These are phyloP conservation scores for Pharmacophagus antenor DNA, from an alignment of 2,888 invertebrate species.

Conservation along the genomic window DNA sequence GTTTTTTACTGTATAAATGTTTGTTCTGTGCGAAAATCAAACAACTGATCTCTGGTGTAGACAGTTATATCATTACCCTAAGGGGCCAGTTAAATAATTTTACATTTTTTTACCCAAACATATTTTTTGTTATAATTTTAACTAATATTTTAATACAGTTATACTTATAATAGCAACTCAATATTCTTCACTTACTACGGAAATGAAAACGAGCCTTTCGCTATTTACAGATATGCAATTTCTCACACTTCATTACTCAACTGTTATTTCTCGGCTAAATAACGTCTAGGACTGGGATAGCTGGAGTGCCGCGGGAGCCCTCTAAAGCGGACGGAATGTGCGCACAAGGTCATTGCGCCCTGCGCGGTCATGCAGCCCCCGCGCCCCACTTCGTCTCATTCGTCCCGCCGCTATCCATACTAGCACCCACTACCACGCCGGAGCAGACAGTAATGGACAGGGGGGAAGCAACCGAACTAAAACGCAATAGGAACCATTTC, in stretches of 20 bases:
- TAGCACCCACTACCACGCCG: slow-evolving; percentile 64
- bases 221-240: slow-evolving; percentile 13
- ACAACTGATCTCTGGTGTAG: too few species aligned
- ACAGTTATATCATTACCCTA: too few species aligned
- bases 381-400: slow-evolving; percentile 42
- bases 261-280: slow-evolving; percentile 41
- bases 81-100: too few species aligned
- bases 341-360: slow-evolving; percentile 80
- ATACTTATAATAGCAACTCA: neutral
- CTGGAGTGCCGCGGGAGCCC: slow-evolving; percentile 64
- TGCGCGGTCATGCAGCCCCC: slow-evolving; percentile 78
- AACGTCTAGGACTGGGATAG: slow-evolving; percentile 55
- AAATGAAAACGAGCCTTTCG: slow-evolving; percentile 10
- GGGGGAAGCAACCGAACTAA: slow-evolving; percentile 65
- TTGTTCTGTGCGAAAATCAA: too few species aligned
- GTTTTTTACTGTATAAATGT: too few species aligned
- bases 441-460: slow-evolving; percentile 76
- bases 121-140: too few species aligned
- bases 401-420: slow-evolving; percentile 40
- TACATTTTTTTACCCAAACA: too few species aligned
- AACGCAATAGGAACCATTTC: slow-evolving; percentile 70
- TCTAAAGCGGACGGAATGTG: slow-evolving; percentile 68
- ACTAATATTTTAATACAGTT: too few species aligned
- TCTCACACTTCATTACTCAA: slow-evolving; percentile 28
- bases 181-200: slow-evolving; percentile 4